phyloP scores from a whole-genome alignment of 2,797 vertebrate species.

The Cygnus olor region DNA sequence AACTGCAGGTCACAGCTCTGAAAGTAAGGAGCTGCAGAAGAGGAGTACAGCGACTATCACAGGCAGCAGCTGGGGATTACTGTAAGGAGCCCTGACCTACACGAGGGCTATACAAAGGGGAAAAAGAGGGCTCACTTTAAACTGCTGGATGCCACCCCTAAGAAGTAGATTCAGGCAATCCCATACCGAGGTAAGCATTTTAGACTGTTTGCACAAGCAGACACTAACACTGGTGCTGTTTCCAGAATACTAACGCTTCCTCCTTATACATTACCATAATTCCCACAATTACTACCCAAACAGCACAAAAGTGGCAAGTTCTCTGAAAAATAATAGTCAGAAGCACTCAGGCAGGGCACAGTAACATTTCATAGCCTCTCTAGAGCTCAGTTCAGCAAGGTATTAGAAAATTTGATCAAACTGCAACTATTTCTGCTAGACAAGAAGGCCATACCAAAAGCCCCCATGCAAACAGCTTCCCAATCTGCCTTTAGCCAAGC shows the following conservation, averaged over 20 bases:
- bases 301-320: not conserved
- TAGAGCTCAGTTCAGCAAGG: accelerated
- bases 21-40: not conserved
- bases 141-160: not conserved
- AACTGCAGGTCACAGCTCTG: not conserved
- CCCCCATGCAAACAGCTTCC: not conserved
- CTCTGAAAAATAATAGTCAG: not conserved
- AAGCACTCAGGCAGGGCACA: not conserved
- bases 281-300: not conserved
- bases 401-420: not conserved
- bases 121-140: not conserved
- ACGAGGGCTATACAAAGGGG: not conserved
- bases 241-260: not conserved
- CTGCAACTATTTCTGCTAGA: not conserved
- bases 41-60: not conserved
- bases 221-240: not conserved
- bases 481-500: not conserved
- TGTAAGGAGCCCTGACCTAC: not conserved
- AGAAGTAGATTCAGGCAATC: not conserved
- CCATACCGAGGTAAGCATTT: not conserved
- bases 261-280: not conserved
- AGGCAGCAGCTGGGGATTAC: not conserved
- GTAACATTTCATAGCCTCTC: not conserved
- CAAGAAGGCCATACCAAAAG: not conserved
- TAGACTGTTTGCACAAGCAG: not conserved